Percentiles rank a stretch among this genome's conserved stretches.
phyloP scores from a whole-genome alignment of 2,113 vertebrate genomes.

The Dendropsophus ebraccatus region DNA sequence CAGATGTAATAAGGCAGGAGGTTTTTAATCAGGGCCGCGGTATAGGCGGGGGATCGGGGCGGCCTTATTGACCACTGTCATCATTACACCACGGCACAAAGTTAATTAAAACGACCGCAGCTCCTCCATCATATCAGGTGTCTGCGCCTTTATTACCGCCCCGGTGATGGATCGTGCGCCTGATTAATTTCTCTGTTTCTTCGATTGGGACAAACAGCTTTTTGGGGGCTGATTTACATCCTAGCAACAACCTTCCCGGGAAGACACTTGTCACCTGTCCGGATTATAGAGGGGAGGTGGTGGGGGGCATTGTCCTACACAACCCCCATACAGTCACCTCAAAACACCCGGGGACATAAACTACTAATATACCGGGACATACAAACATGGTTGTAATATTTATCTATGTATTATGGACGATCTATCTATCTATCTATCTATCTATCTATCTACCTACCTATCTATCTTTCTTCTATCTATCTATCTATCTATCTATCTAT shows the following conservation, averaged over 20 bases:
- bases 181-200: slow-evolving; percentile 99
- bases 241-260: slow-evolving; percentile 78
- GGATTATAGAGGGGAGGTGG: slow-evolving; percentile 19
- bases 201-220: slow-evolving; percentile 93
- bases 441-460: no score
- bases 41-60: slow-evolving; percentile 99
- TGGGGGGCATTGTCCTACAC: not conserved
- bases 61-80: slow-evolving; percentile 99
- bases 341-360: no score
- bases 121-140: slow-evolving; percentile 99
- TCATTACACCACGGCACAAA: slow-evolving; percentile 99
- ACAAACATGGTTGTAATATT: no score
- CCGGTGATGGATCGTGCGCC: slow-evolving; percentile 93
- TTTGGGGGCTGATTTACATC: slow-evolving; percentile 89
- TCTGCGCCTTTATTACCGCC: slow-evolving; percentile 96
- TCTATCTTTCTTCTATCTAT: no score
- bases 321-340: not conserved
- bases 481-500: no score
- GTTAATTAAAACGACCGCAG: slow-evolving; percentile 99
- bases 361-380: no score
- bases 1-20: slow-evolving; percentile 99
- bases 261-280: slow-evolving; percentile 56
- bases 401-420: no score
- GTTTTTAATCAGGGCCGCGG: slow-evolving; percentile 98
- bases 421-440: no score